phyloP scores from a whole-genome alignment of 1,140 invertebrate species.

The Drosophila equinoxialis region DNA sequence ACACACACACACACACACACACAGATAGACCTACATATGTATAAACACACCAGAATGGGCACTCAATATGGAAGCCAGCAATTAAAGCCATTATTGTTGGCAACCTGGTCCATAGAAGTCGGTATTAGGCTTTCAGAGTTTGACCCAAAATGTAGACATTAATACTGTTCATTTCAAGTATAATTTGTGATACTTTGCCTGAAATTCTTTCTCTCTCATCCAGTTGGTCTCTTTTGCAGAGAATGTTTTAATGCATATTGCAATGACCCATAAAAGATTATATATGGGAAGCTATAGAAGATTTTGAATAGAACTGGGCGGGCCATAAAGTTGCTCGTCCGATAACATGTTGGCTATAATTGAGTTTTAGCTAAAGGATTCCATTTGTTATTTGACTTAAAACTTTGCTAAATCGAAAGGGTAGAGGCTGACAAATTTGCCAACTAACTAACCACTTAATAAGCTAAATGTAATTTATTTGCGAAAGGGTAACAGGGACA shows the following conservation, averaged over 20 bases:
- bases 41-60: slow-evolving; percentile 14
- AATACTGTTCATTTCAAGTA: slow-evolving; percentile 1
- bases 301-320: not conserved
- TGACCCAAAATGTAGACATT: not conserved
- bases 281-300: not conserved
- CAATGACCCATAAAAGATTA: not conserved
- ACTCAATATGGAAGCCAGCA: slow-evolving; percentile 59
- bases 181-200: slow-evolving; percentile 1
- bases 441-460: not conserved
- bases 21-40: not conserved
- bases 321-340: not conserved
- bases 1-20: not conserved
- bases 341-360: not conserved
- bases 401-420: not conserved
- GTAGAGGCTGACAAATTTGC: not conserved
- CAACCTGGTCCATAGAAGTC: slow-evolving; percentile 31
- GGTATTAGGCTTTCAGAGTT: slow-evolving; percentile 51
- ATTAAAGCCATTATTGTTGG: slow-evolving; percentile 70
- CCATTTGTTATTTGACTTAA: not conserved
- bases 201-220: not conserved
- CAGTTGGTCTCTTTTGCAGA: not conserved
- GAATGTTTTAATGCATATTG: not conserved
- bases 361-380: not conserved
- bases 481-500: not conserved
- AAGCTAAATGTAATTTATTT: not conserved